These are phyloP conservation scores for Acanthurus lineatus DNA, from an alignment of 2,797 vertebrate species.

Conservation along the genomic window DNA sequence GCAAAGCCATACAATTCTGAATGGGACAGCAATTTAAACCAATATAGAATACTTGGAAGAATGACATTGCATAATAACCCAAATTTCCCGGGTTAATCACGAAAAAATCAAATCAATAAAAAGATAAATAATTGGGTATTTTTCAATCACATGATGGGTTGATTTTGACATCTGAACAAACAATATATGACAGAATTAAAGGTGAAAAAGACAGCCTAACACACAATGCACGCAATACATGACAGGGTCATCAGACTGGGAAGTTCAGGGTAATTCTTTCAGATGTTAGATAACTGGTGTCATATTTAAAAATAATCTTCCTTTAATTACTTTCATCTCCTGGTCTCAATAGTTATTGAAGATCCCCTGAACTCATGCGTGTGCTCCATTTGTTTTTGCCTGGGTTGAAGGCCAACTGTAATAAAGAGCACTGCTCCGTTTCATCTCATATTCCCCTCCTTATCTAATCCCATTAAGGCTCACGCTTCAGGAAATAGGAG, in stretches of 20 bases:
- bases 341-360: constrained; percentile 35
- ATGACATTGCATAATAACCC: too few relatives aligned
- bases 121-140: too few relatives aligned
- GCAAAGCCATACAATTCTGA: not conserved
- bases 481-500: constrained; percentile 76
- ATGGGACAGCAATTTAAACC: too few relatives aligned
- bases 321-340: constrained; percentile 46
- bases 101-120: not conserved
- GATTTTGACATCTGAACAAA: not conserved
- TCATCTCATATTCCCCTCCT: constrained; percentile 70
- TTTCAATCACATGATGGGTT: not conserved
- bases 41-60: not conserved
- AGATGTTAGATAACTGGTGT: constrained; percentile 39
- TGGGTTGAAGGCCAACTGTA: constrained; percentile 70
- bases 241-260: constrained; percentile 22
- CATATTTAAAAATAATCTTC: constrained; percentile 39
- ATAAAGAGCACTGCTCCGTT: constrained; percentile 70
- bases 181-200: not conserved
- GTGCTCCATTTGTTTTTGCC: constrained; percentile 60
- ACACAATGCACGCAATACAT: not conserved
- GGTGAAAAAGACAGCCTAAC: not conserved
- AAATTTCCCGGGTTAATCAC: not conserved
- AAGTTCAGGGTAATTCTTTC: not conserved
- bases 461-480: constrained; percentile 80
- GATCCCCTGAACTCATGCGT: constrained; percentile 50